Conservation (phyloP, 37 sponge, comb jelly and placozoan genomes). For the Halisarca cf. caerulea region DNA sequence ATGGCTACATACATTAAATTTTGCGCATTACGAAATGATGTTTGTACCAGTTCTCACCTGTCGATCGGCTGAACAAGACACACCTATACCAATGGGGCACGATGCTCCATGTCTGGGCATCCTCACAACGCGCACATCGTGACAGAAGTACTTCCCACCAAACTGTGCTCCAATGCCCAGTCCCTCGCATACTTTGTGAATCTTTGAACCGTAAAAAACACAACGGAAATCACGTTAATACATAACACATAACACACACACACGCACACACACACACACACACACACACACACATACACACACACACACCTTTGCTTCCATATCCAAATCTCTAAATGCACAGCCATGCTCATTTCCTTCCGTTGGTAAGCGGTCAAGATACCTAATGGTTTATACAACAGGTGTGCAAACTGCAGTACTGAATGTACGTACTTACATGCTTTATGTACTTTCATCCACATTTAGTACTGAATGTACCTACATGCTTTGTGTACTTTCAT, state of each 20-base stretch:
- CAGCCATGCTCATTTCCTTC: constrained; percentile 48
- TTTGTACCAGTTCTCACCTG: constrained; percentile 25
- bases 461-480: too few species aligned
- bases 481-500: too few species aligned
- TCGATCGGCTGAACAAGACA: constrained; percentile 67
- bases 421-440: too few species aligned
- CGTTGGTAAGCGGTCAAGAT: constrained; percentile 44
- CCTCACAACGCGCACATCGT: constrained; percentile 51
- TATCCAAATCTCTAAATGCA: constrained; percentile 44
- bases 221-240: too few species aligned
- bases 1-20: background rate
- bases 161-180: constrained; percentile 66
- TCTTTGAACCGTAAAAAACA: too few species aligned
- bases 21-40: background rate
- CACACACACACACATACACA: too few species aligned
- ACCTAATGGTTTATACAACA: too few species aligned
- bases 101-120: constrained; percentile 61
- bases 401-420: too few species aligned
- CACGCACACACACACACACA: too few species aligned
- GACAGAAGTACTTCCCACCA: constrained; percentile 68
- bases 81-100: constrained; percentile 62
- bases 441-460: too few species aligned
- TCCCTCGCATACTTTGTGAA: constrained; percentile 23
- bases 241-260: background rate
- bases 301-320: constrained; percentile 40